These are phyloP conservation scores for Perizoma affinitatum DNA, from an alignment of 2,888 invertebrate genomes.

Conservation along the genomic window DNA sequence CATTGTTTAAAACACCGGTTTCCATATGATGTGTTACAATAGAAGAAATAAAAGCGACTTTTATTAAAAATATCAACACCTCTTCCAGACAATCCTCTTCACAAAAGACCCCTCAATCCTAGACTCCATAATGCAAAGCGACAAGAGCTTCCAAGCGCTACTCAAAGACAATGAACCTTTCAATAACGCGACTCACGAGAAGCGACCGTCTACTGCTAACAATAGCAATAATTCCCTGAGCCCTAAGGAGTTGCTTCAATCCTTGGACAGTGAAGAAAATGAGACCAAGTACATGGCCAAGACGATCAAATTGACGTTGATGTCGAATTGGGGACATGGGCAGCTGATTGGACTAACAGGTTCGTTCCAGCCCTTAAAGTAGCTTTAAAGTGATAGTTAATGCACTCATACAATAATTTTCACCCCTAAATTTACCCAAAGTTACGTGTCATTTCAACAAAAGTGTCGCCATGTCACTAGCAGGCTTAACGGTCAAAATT, in stretches of 20 bases:
- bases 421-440: too few species aligned
- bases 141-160: slow-evolving; percentile 70
- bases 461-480: too few species aligned
- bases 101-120: slow-evolving; percentile 90
- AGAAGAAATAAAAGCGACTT: too few species aligned
- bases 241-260: slow-evolving; percentile 51
- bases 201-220: slow-evolving; percentile 86
- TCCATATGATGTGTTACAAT: too few species aligned
- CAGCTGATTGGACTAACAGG: slow-evolving; percentile 85
- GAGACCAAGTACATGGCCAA: slow-evolving; percentile 64
- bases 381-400: not conserved
- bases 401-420: not conserved
- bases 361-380: slow-evolving; percentile 20
- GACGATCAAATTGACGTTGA: slow-evolving; percentile 81
- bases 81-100: slow-evolving; percentile 91
- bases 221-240: slow-evolving; percentile 58
- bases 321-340: slow-evolving; percentile 87
- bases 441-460: too few species aligned
- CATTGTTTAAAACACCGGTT: too few species aligned
- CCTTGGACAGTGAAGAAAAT: slow-evolving; percentile 48
- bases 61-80: too few species aligned
- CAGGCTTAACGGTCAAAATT: too few species aligned
- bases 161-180: slow-evolving; percentile 69
- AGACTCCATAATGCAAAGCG: slow-evolving; percentile 73
- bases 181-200: slow-evolving; percentile 50